These are phyloP conservation scores for Drosophila auraria DNA, from an alignment of 1,140 invertebrate species.

Conservation along the genomic window DNA sequence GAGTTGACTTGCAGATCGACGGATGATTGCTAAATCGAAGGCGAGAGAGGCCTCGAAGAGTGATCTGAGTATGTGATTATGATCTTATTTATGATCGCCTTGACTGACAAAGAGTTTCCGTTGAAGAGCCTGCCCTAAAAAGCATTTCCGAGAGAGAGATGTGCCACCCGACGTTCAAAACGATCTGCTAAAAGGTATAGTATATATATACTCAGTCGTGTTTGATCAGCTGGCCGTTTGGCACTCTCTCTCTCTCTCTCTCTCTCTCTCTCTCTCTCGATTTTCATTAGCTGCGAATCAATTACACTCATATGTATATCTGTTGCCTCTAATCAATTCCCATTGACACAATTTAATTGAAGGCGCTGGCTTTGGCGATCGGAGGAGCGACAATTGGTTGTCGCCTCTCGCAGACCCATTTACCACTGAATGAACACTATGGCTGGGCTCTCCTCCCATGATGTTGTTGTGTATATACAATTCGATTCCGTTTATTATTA, in stretches of 20 bases:
- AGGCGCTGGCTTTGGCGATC: slow-evolving; percentile 44
- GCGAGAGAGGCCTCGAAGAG: background rate
- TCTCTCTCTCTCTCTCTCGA: background rate
- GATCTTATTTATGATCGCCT: slow-evolving; percentile 27
- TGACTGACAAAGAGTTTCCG: slow-evolving; percentile 16
- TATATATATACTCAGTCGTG: slow-evolving; percentile 6
- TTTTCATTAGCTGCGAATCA: slow-evolving; percentile 59
- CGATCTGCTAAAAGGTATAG: slow-evolving; percentile 6
- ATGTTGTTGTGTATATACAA: slow-evolving; percentile 52
- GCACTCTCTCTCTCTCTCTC: slow-evolving; percentile 5
- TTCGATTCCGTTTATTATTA: slow-evolving; percentile 53
- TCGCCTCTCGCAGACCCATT: slow-evolving; percentile 18
- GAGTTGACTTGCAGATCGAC: background rate
- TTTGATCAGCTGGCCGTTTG: slow-evolving; percentile 38
- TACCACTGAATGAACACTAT: slow-evolving; percentile 3
- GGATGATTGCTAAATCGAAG: background rate
- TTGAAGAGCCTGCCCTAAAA: background rate
- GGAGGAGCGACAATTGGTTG: slow-evolving; percentile 38
- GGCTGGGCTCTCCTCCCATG: too few relatives aligned
- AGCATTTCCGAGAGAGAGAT: background rate
- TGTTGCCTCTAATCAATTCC: slow-evolving; percentile 70
- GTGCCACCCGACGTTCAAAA: slow-evolving; percentile 2
- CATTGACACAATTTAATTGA: slow-evolving; percentile 81
- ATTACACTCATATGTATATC: slow-evolving; percentile 71
- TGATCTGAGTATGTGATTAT: slow-evolving; percentile 1